These are phyloP conservation scores for Dicycla oo DNA, from an alignment of 2,888 invertebrate genomes.

Conservation along the genomic window DNA sequence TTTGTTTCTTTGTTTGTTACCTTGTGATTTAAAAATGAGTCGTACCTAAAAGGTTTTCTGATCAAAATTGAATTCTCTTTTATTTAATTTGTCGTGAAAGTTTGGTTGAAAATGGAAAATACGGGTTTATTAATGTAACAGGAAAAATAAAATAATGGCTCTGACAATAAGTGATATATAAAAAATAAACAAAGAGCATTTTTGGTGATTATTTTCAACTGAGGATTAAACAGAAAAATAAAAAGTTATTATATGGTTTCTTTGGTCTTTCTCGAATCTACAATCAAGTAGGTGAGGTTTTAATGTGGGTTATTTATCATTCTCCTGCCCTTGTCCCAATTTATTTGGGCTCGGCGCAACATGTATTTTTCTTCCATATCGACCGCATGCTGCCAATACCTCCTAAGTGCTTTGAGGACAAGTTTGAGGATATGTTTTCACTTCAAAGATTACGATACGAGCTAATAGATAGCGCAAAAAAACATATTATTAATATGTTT, in stretches of 20 bases:
- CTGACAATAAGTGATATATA: background rate
- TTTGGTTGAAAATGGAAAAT: constrained; percentile 24
- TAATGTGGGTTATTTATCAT: too few species aligned
- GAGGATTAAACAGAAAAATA: background rate
- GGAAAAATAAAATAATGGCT: constrained; percentile 19
- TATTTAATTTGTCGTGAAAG: constrained; percentile 43
- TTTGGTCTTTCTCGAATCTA: background rate
- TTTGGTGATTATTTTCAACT: background rate
- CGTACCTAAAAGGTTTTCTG: constrained; percentile 53
- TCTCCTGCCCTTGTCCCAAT: too few species aligned
- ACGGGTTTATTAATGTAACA: constrained; percentile 15
- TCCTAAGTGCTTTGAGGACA: too few species aligned
- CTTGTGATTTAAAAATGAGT: constrained; percentile 40
- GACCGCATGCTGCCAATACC: too few species aligned
- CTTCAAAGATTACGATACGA: too few species aligned
- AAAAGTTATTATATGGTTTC: background rate
- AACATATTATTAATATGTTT: too few species aligned
- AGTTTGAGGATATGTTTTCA: too few species aligned
- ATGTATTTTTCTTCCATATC: too few species aligned
- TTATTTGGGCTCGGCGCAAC: too few species aligned
- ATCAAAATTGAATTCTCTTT: constrained; percentile 46
- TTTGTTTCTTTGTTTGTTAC: constrained; percentile 23
- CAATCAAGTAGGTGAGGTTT: background rate
- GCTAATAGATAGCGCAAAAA: too few species aligned
- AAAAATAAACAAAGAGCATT: constrained; percentile 1